Conservation (phyloP, 2,888 invertebrate species). For the Geotrupes spiniger region DNA sequence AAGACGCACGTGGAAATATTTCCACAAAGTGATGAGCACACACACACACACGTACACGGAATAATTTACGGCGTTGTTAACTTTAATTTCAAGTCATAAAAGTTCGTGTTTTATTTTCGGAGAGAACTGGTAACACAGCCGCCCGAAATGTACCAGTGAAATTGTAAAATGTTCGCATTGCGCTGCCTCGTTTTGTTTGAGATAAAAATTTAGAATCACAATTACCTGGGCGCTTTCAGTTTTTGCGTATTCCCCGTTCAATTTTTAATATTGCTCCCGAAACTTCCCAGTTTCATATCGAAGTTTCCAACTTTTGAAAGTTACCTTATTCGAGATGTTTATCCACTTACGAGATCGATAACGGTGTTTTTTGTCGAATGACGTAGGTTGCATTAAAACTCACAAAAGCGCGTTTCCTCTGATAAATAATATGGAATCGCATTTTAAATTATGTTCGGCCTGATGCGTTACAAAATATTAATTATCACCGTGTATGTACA, state of each 20-base stretch:
- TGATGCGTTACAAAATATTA: too few relatives aligned
- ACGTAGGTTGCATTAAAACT: too few relatives aligned
- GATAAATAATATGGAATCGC: too few relatives aligned
- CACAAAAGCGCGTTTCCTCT: too few relatives aligned
- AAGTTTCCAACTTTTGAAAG: constrained; percentile 20
- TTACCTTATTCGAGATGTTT: constrained; percentile 18
- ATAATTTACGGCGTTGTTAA: background rate
- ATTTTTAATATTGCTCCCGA: constrained; percentile 31
- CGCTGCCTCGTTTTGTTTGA: background rate
- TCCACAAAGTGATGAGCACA: too few relatives aligned
- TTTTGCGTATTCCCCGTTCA: constrained; percentile 25
- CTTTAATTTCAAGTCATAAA: background rate
- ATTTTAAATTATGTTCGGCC: too few relatives aligned
- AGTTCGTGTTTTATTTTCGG: too few relatives aligned
- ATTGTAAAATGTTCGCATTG: constrained; percentile 12
- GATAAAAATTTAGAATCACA: constrained; percentile 19
- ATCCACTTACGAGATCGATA: constrained; percentile 21
- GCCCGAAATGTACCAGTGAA: constrained; percentile 1
- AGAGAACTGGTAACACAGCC: constrained; percentile 1
- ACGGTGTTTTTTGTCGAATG: background rate
- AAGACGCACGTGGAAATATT: too few relatives aligned
- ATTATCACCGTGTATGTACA: too few relatives aligned
- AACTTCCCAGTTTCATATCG: constrained; percentile 25
- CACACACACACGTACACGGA: too few relatives aligned
- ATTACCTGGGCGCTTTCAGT: constrained; percentile 24